phyloP scores from a whole-genome alignment of 2,888 invertebrate species.

The Stramonita haemastoma region DNA sequence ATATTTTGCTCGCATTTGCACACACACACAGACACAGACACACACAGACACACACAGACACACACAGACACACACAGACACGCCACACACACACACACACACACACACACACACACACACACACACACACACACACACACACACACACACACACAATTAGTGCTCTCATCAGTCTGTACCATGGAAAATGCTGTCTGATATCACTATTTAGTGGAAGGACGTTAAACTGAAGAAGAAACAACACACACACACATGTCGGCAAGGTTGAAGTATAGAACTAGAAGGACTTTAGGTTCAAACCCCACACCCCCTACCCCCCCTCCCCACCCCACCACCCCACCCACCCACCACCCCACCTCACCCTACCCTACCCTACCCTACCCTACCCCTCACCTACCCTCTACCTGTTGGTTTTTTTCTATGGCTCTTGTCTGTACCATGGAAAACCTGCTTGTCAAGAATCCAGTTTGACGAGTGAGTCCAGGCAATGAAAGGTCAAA shows the following conservation, averaged over 20 bases:
- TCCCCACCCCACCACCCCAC: not conserved
- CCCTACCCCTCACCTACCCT: no score
- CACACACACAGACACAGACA: not conserved
- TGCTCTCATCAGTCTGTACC: no score
- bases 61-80: not conserved
- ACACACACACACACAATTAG: not conserved
- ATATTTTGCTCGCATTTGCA: not conserved
- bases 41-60: not conserved
- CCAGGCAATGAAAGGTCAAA: not conserved
- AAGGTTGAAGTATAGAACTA: no score
- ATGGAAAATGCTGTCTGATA: not conserved
- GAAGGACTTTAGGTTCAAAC: not conserved
- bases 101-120: not conserved
- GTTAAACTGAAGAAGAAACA: no score
- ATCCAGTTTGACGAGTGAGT: no score
- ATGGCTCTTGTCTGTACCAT: no score
- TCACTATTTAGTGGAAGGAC: no score
- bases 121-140: not conserved
- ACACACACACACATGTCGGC: not conserved
- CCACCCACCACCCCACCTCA: no score
- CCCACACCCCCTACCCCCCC: not conserved
- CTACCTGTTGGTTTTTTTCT: no score
- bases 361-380: no score
- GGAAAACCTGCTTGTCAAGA: no score
- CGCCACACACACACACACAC: not conserved